phyloP scores from a whole-genome alignment of 2,888 invertebrate species.

The Ophioninae sp. region DNA sequence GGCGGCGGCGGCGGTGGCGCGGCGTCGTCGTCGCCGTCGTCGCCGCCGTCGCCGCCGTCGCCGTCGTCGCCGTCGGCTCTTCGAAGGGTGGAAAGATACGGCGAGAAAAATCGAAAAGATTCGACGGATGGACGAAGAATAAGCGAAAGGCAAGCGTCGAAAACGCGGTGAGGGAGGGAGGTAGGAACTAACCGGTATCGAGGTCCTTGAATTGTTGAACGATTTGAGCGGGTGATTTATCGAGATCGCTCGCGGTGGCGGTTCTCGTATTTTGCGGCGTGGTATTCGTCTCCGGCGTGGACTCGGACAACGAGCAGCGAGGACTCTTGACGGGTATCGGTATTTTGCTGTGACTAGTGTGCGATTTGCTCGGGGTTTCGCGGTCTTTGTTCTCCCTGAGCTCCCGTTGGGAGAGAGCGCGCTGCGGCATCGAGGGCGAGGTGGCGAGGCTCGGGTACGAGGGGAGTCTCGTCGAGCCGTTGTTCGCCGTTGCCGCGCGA shows the following conservation, averaged over 20 bases:
- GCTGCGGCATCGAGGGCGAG: conserved; percentile 70
- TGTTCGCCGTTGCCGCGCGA: conserved; percentile 77
- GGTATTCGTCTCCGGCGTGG: conserved; percentile 76
- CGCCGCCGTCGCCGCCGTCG: not conserved
- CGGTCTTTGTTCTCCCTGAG: conserved; percentile 72
- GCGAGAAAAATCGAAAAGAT: conserved; percentile 37
- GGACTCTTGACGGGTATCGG: conserved; percentile 84
- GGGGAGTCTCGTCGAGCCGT: conserved; percentile 71
- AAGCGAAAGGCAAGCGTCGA: not conserved
- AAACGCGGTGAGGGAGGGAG: not conserved
- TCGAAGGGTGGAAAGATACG: conserved; percentile 15
- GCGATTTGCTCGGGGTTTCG: conserved; percentile 76
- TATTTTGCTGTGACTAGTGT: conserved; percentile 84
- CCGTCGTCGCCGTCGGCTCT: not conserved
- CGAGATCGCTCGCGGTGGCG: conserved; percentile 72
- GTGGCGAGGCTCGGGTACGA: conserved; percentile 66
- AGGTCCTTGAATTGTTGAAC: conserved; percentile 72
- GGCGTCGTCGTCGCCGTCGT: too few relatives aligned
- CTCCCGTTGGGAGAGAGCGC: conserved; percentile 69
- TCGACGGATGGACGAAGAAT: conserved; percentile 51
- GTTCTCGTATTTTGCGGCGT: conserved; percentile 72
- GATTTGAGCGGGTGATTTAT: conserved; percentile 69
- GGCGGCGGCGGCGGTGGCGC: too few relatives aligned
- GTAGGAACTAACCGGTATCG: conserved; percentile 78
- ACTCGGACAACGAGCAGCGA: conserved; percentile 77